phyloP scores from a whole-genome alignment of 2,888 invertebrate species.

The Yponomeuta sedellus region DNA sequence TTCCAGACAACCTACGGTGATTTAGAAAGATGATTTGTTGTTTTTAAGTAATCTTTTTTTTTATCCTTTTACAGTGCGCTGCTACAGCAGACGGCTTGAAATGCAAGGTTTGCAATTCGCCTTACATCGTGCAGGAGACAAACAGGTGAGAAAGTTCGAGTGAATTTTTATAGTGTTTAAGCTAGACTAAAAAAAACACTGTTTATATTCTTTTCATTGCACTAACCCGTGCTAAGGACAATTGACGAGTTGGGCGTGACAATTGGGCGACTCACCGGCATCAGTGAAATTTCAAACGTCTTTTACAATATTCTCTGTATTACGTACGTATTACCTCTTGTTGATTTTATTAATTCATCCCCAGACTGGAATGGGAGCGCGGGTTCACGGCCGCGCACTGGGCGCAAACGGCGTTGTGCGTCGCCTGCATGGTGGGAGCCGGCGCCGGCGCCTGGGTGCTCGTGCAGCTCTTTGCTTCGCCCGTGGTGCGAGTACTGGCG shows the following conservation, averaged over 20 bases:
- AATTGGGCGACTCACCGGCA: too few relatives aligned
- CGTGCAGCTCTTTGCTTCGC: constrained; percentile 85
- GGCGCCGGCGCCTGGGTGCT: constrained; percentile 85
- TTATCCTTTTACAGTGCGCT: constrained; percentile 73
- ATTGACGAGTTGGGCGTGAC: too few relatives aligned
- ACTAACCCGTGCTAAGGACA: too few relatives aligned
- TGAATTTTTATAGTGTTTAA: too few relatives aligned
- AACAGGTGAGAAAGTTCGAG: constrained; percentile 66
- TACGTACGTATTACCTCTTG: too few relatives aligned
- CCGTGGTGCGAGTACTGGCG: constrained; percentile 86
- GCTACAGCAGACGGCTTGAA: constrained; percentile 81
- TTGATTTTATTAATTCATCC: too few relatives aligned
- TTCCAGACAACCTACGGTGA: too few relatives aligned
- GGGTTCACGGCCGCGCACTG: constrained; percentile 90
- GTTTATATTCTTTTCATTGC: too few relatives aligned
- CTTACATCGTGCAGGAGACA: constrained; percentile 86
- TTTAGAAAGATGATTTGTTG: too few relatives aligned
- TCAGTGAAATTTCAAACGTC: too few relatives aligned
- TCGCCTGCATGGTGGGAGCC: constrained; percentile 86
- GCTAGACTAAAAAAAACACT: too few relatives aligned
- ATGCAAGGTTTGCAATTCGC: constrained; percentile 91
- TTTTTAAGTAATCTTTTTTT: neutral
- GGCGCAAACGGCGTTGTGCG: constrained; percentile 87
- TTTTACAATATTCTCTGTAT: too few relatives aligned
- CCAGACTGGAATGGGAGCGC: constrained; percentile 87